Base-by-base conservation (phyloP, 1,140 invertebrate species). In the Paracyclopina nana region DNA sequence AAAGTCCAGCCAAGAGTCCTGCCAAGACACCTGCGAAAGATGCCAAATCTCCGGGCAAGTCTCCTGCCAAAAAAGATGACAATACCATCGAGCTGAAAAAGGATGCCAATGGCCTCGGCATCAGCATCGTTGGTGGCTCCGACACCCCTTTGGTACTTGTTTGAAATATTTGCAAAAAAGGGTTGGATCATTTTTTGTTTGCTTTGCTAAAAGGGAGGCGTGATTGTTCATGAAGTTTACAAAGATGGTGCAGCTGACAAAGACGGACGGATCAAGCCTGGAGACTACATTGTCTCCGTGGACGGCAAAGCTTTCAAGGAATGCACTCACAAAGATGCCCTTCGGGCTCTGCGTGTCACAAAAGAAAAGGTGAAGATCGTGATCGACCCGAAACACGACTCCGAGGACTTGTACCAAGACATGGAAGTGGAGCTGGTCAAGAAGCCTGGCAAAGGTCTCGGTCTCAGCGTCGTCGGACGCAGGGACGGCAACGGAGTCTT, bases 211-310 rank as follows among this genome's bases (percentile, higher is more conserved):
- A n/a, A 52, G 50, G 81, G 81, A 56, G 82, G 80, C 27, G 82
- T 90, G 41, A 79, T 92, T 53, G 76, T 95, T 50, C 76, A 91
- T 57, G 87, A 92, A 62, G 76, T 95, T n/a, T 91, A 86, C 62
- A 76, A 80, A 12, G 80, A 83, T 51, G 86, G 90, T 14, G 82
- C 79, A 4, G 79, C 87, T 12, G 83, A 48, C 8, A 48, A 48
- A 48, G 45, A 48, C 30, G 45, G 45, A 4, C 22, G 45, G 8
- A 16, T 48, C 9, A 12, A 27, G 28, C 12, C 30, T 26, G 45
- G 45, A 40, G 45, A 48, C 30, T 2, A 28, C 12, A 16, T 48
- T 4, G 45, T 48, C 14, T 48, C 45, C 22, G 29, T 48, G 16
- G 30, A 48, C 30, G 45, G 45, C 2, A 28, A 28, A 4, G 16